Base-by-base conservation (phyloP, 2,888 invertebrate genomes). In the Acanthosoma haemorrhoidale region DNA sequence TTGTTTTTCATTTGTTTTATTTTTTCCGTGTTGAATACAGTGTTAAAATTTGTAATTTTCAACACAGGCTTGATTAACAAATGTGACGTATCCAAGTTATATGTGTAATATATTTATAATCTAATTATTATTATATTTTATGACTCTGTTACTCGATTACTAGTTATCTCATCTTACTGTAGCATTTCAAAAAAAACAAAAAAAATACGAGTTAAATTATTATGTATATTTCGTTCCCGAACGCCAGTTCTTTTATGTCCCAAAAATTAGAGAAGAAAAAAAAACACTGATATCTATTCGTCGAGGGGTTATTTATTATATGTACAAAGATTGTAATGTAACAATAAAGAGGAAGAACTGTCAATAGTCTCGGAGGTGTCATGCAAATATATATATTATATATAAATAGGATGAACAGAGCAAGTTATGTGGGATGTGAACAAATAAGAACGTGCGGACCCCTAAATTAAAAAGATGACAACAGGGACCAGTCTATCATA, bases 311-410 rank as follows among this genome's bases (percentile, higher is more conserved):
- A n/a, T n/a, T n/a, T n/a, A n/a, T n/a, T n/a, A 39, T 64, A 64
- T 64, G 64, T 64, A 64, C 64, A 64, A 64, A 64, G 64, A 64
- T 64, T 64, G 64, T 64, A 41, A 64, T 41, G n/a, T 64, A 64
- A 64, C 41, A 64, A 41, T 61, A 39, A 64, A 41, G 51, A 64
- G 38, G 41, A 41, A n/a, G n/a, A 64, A 64, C 64, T 41, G 39
- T 29, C 25, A 51, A 25, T 64, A 64, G 38, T 61, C 34, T 64
- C 41, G 57, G 39, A 38, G 39, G 64, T 57, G 57, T 41, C 41
- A 41, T 51, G 29, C 29, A 51, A 51, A 51, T 51, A 61, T 41
- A 41, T 64, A 64, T 39, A 61, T 36, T 61, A 61, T 64, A 51
- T 51, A 51, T 51, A 51, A 51, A 64, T 64, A 64, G 64, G 31